Percentiles rank a stretch among this genome's conserved stretches.
These are phyloP conservation scores for Cephus rjabovi DNA, from an alignment of 2,888 invertebrate species.

Conservation along the genomic window DNA sequence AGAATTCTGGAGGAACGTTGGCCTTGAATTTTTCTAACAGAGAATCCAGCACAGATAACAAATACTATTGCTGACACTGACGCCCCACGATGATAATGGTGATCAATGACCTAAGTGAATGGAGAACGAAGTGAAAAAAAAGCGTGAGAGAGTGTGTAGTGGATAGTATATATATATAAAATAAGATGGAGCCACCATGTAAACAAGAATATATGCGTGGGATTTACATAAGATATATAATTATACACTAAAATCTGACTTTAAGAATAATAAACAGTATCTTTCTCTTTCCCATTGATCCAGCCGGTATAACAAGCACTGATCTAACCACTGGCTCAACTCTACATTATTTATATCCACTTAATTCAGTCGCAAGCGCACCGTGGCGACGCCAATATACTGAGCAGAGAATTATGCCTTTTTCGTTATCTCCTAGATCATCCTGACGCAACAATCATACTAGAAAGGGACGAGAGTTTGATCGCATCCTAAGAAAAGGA, in stretches of 20 bases:
- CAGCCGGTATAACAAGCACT: neutral
- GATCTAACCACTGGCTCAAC: neutral
- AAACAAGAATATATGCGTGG: neutral
- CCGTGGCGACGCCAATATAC: neutral
- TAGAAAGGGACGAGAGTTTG: neutral
- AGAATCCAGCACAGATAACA: neutral
- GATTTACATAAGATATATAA: neutral
- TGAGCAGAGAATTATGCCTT: neutral
- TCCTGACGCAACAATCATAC: neutral
- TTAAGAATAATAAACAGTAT: neutral
- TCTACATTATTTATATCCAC: neutral
- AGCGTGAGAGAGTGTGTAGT: neutral
- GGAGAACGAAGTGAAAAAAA: neutral
- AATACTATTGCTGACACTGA: neutral
- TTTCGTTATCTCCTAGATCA: neutral
- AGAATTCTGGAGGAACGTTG: neutral
- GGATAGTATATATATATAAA: neutral
- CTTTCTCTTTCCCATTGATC: neutral
- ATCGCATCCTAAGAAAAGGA: neutral
- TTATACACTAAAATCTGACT: neutral
- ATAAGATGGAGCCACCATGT: neutral
- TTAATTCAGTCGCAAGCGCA: neutral
- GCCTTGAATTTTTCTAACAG: neutral
- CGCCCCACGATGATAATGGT: neutral
- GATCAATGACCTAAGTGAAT: neutral